Percentiles rank a stretch among this genome's conserved stretches.
phyloP scores from a whole-genome alignment of 2,888 invertebrate genomes.

The Ypsolopha scabrella region DNA sequence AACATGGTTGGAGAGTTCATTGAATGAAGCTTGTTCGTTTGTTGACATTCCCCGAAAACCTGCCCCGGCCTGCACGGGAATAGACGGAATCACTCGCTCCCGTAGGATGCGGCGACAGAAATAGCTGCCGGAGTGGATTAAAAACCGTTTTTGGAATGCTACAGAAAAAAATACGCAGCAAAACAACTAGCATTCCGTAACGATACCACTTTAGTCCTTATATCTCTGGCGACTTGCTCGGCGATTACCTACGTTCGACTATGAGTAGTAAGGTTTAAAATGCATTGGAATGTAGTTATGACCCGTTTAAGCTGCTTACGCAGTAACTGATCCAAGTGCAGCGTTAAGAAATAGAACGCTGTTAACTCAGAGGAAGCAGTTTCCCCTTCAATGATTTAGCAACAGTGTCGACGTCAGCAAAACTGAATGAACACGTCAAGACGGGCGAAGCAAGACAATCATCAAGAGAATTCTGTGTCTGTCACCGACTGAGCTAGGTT shows the following conservation, averaged over 20 bases:
- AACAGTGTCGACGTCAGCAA: constrained; percentile 28
- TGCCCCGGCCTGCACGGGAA: constrained; percentile 51
- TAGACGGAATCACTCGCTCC: constrained; percentile 41
- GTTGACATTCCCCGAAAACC: constrained; percentile 71
- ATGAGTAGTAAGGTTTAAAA: neutral
- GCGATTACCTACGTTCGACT: too few species aligned
- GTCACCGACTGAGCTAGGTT: constrained; percentile 18
- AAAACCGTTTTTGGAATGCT: constrained; percentile 42
- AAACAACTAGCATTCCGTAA: neutral
- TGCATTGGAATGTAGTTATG: neutral
- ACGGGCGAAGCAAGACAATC: constrained; percentile 39
- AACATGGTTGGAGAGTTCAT: constrained; percentile 51
- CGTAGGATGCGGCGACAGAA: constrained; percentile 34
- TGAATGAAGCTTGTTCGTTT: constrained; percentile 64
- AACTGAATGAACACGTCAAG: constrained; percentile 59
- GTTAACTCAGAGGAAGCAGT: constrained; percentile 1
- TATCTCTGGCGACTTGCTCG: neutral
- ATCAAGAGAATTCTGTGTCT: constrained; percentile 25
- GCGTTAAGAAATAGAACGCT: neutral
- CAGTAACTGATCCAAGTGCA: neutral
- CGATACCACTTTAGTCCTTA: neutral
- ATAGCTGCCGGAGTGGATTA: constrained; percentile 53
- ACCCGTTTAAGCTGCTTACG: neutral
- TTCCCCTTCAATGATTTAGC: constrained; percentile 1
- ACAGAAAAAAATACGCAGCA: constrained; percentile 1